Evolutionary conservation across 2,888 invertebrate genomes (phyloP).

Genomic region (Poecilus cupreus): DNA sequence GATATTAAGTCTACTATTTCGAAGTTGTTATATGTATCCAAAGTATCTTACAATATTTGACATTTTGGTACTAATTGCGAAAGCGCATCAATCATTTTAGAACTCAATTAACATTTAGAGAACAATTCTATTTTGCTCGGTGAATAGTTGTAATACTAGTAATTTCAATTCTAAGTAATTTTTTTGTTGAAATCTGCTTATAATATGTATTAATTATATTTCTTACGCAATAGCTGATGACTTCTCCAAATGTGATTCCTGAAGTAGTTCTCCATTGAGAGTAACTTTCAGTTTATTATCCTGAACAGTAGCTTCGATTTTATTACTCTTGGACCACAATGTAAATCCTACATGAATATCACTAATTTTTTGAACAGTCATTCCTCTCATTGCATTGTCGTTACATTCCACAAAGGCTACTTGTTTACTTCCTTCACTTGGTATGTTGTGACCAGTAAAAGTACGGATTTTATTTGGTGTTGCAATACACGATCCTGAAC

Average conservation of each 20-base stretch:
- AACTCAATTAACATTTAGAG: too few species aligned
- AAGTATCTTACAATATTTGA: too few species aligned
- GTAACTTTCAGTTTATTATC: slow-evolving; percentile 27
- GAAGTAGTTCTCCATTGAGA: not conserved
- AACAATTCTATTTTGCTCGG: too few species aligned
- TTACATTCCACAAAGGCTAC: slow-evolving; percentile 37
- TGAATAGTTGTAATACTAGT: too few species aligned
- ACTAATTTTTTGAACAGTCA: slow-evolving; percentile 12
- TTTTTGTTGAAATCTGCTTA: too few species aligned
- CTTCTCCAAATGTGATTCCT: not conserved
- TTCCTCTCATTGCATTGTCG: not conserved
- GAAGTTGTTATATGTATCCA: too few species aligned
- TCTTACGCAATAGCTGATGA: too few species aligned
- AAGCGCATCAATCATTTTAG: too few species aligned
- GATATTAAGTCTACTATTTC: too few species aligned
- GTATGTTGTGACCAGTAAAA: slow-evolving; percentile 3
- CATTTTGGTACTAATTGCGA: too few species aligned
- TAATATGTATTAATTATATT: too few species aligned
- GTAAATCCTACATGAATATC: not conserved
- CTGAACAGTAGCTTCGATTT: not conserved
- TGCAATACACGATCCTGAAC: slow-evolving; percentile 34
- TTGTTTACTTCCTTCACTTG: not conserved
- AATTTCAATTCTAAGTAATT: too few species aligned
- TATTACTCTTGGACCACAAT: slow-evolving; percentile 9
- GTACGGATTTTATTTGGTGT: slow-evolving; percentile 7